Percentiles rank a stretch among this genome's conserved stretches.
Evolutionary conservation across 2,888 invertebrate genomes (phyloP).

Genomic region (Blomia tropicalis): DNA sequence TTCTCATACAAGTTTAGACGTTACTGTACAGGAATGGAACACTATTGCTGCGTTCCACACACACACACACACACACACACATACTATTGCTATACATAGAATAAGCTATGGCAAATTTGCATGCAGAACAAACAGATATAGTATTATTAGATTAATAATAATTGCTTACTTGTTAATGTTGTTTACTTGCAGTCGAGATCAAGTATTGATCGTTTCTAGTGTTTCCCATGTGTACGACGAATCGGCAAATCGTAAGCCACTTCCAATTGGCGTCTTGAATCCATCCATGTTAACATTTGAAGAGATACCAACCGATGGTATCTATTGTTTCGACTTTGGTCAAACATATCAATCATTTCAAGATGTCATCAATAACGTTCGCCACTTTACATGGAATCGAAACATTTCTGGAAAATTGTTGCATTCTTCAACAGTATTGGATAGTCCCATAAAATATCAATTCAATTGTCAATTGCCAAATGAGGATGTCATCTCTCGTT

Average conservation of each 20-base stretch:
- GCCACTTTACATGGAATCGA: constrained; percentile 13
- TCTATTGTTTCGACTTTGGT: constrained; percentile 34
- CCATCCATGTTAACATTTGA: constrained; percentile 26
- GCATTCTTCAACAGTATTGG: not conserved
- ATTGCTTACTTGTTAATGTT: no score
- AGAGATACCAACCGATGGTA: constrained; percentile 37
- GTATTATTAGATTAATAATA: no score
- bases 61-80: no score
- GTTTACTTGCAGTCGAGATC: constrained; percentile 19
- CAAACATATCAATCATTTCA: not conserved
- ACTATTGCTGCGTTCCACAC: no score
- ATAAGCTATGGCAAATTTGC: no score
- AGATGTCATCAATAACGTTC: constrained; percentile 14
- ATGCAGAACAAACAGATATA: no score
- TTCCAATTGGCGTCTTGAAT: not conserved
- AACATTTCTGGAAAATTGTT: constrained; percentile 7
- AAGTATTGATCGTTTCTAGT: constrained; percentile 1
- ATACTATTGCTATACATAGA: no score
- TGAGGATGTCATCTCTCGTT: no score
- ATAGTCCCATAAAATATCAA: constrained; percentile 17
- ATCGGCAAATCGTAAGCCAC: not conserved
- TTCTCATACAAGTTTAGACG: no score
- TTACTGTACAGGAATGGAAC: no score
- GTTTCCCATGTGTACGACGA: constrained; percentile 9
- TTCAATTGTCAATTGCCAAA: constrained; percentile 4